A percentile compares a stretch with the other conserved stretches of the same genome.
These are phyloP conservation scores for Holothuria scabra DNA, from an alignment of 53 echinoderm and acorn worm species.

Conservation along the genomic window DNA sequence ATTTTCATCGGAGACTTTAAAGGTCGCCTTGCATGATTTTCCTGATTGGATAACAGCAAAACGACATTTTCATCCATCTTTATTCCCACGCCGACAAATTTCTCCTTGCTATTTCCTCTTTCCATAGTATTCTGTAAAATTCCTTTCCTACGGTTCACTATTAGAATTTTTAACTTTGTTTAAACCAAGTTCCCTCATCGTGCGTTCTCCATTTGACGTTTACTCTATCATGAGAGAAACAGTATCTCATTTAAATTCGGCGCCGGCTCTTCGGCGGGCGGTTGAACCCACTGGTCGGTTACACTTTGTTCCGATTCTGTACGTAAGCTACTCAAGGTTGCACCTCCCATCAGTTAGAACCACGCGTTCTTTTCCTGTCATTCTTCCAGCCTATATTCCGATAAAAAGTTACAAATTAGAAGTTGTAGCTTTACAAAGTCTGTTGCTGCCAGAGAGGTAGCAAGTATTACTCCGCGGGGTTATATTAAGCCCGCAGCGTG, in stretches of 20 bases:
- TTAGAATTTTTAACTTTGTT: neutral
- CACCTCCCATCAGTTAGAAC: slow-evolving; percentile 24
- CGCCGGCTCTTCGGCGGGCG: slow-evolving; percentile 32
- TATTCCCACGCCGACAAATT: slow-evolving; percentile 35
- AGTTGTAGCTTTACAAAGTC: neutral
- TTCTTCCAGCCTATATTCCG: slow-evolving; percentile 30
- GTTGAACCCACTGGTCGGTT: slow-evolving; percentile 16
- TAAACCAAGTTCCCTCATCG: neutral
- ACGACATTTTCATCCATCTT: neutral
- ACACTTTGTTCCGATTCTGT: slow-evolving; percentile 34
- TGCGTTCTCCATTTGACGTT: slow-evolving; percentile 2
- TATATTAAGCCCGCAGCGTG: slow-evolving; percentile 27
- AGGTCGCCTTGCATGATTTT: slow-evolving; percentile 38
- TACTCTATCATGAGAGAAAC: slow-evolving; percentile 15
- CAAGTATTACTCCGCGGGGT: slow-evolving; percentile 30
- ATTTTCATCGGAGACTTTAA: slow-evolving; percentile 20
- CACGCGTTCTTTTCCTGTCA: neutral
- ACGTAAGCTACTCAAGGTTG: slow-evolving; percentile 22
- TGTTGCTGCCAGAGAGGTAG: slow-evolving; percentile 1
- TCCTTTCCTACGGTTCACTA: neutral
- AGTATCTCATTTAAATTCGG: slow-evolving; percentile 32
- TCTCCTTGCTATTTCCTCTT: slow-evolving; percentile 8
- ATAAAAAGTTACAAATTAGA: slow-evolving; percentile 11
- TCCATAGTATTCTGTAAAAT: neutral
- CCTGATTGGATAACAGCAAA: slow-evolving; percentile 27